Base-by-base conservation (phyloP, 2,113 vertebrate species). In the Montifringilla adamsi region DNA sequence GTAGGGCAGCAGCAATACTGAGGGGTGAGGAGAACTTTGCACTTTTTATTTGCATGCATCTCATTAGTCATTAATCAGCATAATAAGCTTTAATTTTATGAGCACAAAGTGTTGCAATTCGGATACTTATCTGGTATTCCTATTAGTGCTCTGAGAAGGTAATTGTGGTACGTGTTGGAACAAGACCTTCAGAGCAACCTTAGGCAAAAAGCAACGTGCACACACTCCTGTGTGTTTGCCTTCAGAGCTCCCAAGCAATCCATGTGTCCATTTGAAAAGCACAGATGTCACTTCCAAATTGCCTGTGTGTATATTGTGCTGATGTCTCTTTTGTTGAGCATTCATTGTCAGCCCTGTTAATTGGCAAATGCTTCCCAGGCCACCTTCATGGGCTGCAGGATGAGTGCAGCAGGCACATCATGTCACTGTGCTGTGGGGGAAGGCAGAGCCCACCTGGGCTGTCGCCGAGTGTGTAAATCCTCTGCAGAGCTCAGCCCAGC, bases 51-150 rank as follows among this genome's bases (percentile, higher is more conserved):
- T 87, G 80, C 73, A 82, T 62, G 56, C 77, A 30, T 75, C 64
- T 80, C 81, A 78, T 86, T 59, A 68, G 64, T 86, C 80, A 90
- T 69, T 95, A 94, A 97, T 95, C 69, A 78, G 60, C 78, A 55
- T 83, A 89, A 96, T 86, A 35, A 85, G 92, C 92, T 91, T 96
- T 93, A 87, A 94, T 96, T 96, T 97, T 95, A 96, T 72, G 62
- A 94, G 94, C 79, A 96, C 91, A 44, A 46, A 70, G 28, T 97
- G 89, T 94, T 95, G 95, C 95, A 97, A 96, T 72, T 76, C 0
- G 47, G 91, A 92, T 68, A 74, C 90, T 93, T 95, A 95, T 96
- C 95, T 72, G 35, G 24, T 82, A 63, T 18, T 93, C 81, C 92
- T 87, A 46, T 87, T 70, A 81, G 59, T 24, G 68, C 84, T 84